Base-by-base conservation (phyloP, 2,797 vertebrate genomes). In the Eutrigla gurnardus region DNA sequence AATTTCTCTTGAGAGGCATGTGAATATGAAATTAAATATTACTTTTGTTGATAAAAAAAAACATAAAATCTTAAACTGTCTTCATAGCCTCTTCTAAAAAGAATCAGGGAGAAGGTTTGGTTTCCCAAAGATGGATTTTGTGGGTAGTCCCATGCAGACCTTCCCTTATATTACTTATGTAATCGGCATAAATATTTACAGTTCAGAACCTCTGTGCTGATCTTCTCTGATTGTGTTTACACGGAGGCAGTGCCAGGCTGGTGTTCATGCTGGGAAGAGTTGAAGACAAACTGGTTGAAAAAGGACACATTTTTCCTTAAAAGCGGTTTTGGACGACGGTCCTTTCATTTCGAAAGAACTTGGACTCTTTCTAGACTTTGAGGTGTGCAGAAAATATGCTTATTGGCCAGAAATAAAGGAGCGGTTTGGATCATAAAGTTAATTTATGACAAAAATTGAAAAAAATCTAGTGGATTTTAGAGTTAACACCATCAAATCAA, bases 121-220 rank as follows among this genome's bases (percentile, higher is more conserved):
- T 62, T 77, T 78, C 60, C 75, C 78, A 72, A 73, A 79, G 72
- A 78, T 57, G 55, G 18, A 40, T 75, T 84, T 73, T 65, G 43
- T 45, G 53, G 53, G 62, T 52, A 4, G 15, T 76, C 70, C 74
- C 71, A 65, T 57, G 69, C 60, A 82, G 78, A 85, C 75, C 57
- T 67, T 78, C 70, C 69, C 57, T 77, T 10, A 73, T 72, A 65
- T 80, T 36, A 77, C 74, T 85, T 65, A 59, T 55, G 84, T 75
- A 77, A 88, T 83, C 69, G 10, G 9, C 37, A 65, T 84, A 87
- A 89, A 91, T 70, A 91, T 90, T 91, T 90, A 83, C 70, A 85
- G 81, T 80, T 78, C 83, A 73, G 54, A 82, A 72, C 78, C 86
- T 84, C 73, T 82, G 82, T 18, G 12, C 76, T 59, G 81, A 79